These are phyloP conservation scores for Petromus typicus DNA, from an alignment of 2,113 vertebrate species.

Conservation along the genomic window DNA sequence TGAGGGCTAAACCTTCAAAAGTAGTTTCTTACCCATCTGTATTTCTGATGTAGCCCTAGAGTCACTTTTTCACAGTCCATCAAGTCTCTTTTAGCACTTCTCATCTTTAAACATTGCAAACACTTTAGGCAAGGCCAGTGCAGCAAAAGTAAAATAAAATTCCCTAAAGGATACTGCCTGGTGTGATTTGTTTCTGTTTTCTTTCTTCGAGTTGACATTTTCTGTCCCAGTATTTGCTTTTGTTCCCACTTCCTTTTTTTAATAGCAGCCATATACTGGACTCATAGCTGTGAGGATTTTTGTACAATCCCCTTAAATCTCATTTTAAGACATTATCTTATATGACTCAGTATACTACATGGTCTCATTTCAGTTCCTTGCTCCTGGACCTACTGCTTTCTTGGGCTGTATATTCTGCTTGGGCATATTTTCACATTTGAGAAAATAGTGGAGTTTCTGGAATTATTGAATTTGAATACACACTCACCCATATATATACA, in stretches of 20 bases:
- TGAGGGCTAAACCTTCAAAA: background rate
- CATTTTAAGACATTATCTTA: slow-evolving; percentile 45
- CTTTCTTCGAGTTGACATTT: slow-evolving; percentile 43
- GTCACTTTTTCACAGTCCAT: background rate
- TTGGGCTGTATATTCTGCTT: background rate
- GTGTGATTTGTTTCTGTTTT: slow-evolving; percentile 32
- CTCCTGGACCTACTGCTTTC: slow-evolving; percentile 14
- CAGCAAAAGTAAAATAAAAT: slow-evolving; percentile 36
- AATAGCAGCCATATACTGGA: slow-evolving; percentile 18
- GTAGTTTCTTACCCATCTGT: background rate
- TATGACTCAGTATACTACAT: background rate
- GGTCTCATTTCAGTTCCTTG: slow-evolving; percentile 11
- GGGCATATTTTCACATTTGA: background rate
- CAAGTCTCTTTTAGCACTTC: background rate
- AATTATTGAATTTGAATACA: slow-evolving; percentile 24
- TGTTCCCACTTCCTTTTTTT: slow-evolving; percentile 30
- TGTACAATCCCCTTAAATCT: slow-evolving; percentile 66
- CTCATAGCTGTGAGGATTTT: slow-evolving; percentile 56
- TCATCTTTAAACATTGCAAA: background rate
- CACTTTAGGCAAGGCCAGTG: background rate
- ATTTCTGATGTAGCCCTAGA: background rate
- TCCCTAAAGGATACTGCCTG: background rate
- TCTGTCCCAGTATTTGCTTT: slow-evolving; percentile 34
- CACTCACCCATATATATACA: too few species aligned
- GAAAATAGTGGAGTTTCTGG: background rate